Conservation (phyloP, 1,140 invertebrate genomes). For the Sarcophaga bullata region DNA sequence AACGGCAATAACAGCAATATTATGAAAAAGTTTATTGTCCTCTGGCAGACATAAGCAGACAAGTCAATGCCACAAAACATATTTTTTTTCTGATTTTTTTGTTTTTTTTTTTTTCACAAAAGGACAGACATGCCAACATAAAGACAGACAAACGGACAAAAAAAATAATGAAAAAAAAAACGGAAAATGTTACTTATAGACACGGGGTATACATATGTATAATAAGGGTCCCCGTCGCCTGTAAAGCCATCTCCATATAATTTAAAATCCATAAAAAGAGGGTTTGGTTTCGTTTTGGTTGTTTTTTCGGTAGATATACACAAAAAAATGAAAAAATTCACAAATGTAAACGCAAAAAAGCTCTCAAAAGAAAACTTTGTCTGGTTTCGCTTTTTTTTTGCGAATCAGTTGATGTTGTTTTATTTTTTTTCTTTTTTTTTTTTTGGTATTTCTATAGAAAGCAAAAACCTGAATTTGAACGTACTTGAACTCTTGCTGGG, state of each 20-base stretch:
- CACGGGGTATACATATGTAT: neutral
- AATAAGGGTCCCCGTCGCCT: neutral
- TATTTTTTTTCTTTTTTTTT: neutral
- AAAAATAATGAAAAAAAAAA: constrained; percentile 2
- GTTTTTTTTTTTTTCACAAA: constrained; percentile 8
- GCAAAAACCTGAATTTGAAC: constrained; percentile 25
- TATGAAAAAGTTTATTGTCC: constrained; percentile 49
- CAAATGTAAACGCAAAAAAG: too few relatives aligned
- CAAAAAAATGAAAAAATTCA: neutral
- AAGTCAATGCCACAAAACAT: constrained; percentile 48
- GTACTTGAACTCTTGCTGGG: constrained; percentile 16
- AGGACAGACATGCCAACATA: neutral
- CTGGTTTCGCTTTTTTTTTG: neutral
- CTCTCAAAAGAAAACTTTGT: neutral
- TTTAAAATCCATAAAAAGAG: constrained; percentile 21
- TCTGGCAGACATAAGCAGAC: constrained; percentile 49
- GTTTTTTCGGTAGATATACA: neutral
- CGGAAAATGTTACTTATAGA: constrained; percentile 5
- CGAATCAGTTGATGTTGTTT: too few relatives aligned
- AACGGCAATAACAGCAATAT: neutral
- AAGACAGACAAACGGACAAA: neutral
- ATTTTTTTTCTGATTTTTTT: neutral
- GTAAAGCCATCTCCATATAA: neutral
- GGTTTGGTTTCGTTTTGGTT: neutral
- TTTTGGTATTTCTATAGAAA: constrained; percentile 27